Base-by-base conservation (phyloP, 2,888 invertebrate genomes). In the Drosophila fungiperda region DNA sequence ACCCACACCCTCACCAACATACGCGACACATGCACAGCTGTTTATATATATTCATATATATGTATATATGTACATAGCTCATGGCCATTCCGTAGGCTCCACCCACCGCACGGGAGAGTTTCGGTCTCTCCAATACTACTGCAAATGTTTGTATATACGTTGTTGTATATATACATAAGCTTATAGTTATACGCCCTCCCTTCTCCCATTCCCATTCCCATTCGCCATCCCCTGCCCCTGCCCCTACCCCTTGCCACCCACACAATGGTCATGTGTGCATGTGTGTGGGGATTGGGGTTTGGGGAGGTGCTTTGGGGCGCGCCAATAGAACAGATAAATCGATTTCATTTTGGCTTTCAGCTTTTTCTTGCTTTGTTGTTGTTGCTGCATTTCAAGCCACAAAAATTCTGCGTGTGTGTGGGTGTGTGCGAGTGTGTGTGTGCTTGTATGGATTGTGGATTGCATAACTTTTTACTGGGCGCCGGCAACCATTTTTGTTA, bases 291-390 rank as follows among this genome's bases (percentile, higher is more conserved):
- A 17, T 59, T 68, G 72, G 54, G 64, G 54, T 23, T 61, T 35
- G 3, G 61, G 42, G 45, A 69, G 68, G 62, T 48, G 55, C 35
- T 33, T 48, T 40, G 45, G 45, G 54, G 60, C 45, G 53, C 67
- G 33, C 82, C 88, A 86, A 88, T 88, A 81, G 80, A 83, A 84
- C 88, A 87, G 85, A 89, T 87, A 87, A 89, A 87, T 87, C 87
- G 87, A 87, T 87, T 85, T 67, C 79, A 73, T 80, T 73, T 87
- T 73, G 57, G 59, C 36, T 67, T 73, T 73, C 59, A 33, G 61
- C 69, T 70, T 67, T 55, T 40, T 55, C 48, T 62, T 32, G 50
- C 36, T 33, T 57, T 48, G 45, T 38, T 70, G 26, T 67, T 69
- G 58, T 76, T 76, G 72, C 55, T 73, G 65, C 73, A 77, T 45